A percentile compares a stretch with the other conserved stretches of the same genome.
phyloP scores from a whole-genome alignment of 1,140 invertebrate species.

The Tigriopus japonicus region DNA sequence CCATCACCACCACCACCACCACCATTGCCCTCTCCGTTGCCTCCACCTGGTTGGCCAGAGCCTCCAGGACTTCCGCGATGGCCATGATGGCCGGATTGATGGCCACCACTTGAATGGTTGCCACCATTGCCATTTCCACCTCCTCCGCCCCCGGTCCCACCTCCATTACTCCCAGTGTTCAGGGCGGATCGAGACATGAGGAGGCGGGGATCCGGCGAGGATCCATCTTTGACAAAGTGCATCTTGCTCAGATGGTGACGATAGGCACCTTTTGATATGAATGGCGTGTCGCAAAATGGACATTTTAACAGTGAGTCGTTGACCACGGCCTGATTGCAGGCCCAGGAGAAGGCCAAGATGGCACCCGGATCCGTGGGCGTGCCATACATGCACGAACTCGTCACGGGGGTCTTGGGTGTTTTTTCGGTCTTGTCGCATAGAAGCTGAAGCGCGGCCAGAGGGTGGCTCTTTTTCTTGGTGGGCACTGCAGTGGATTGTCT shows the following conservation, averaged over 20 bases:
- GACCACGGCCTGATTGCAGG: conserved; percentile 71
- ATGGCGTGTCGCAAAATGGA: conserved; percentile 85
- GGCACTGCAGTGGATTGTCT: background rate
- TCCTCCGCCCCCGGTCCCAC: conserved; percentile 27
- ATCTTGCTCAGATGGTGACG: conserved; percentile 88
- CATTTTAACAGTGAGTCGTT: conserved; percentile 57
- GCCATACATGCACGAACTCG: conserved; percentile 17
- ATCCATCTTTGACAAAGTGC: conserved; percentile 82
- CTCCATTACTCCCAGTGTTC: conserved; percentile 23
- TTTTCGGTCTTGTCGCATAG: conserved; percentile 83
- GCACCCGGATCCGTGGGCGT: conserved; percentile 41
- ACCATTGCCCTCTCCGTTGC: conserved; percentile 19
- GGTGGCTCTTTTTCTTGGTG: conserved; percentile 30
- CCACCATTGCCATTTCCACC: conserved; percentile 22
- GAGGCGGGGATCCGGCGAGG: too few species aligned
- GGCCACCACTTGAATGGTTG: conserved; percentile 26
- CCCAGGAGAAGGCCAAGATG: conserved; percentile 77
- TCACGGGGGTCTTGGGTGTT: conserved; percentile 18
- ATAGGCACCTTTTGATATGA: conserved; percentile 89
- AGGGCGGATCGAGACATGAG: conserved; percentile 44
- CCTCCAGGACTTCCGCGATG: conserved; percentile 23
- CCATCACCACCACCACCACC: conserved; percentile 30
- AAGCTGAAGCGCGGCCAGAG: conserved; percentile 77
- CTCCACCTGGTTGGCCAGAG: conserved; percentile 18
- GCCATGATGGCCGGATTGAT: conserved; percentile 19